phyloP scores from a whole-genome alignment of 2,797 vertebrate genomes.

The Malurus splendens region DNA sequence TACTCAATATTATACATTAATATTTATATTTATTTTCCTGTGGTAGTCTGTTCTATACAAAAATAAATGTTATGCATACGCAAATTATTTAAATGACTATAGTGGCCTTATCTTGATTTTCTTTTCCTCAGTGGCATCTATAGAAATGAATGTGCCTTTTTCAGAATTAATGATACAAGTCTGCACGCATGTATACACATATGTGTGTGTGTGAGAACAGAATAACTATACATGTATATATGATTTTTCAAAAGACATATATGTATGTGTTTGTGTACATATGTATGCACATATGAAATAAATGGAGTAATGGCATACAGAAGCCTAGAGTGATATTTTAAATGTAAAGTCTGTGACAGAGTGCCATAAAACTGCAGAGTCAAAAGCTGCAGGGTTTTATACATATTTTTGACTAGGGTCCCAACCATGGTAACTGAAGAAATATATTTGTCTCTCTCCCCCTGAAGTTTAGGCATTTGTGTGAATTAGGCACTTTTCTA shows the following conservation, averaged over 20 bases:
- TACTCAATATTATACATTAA: background rate
- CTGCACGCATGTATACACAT: background rate
- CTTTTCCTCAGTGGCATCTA: background rate
- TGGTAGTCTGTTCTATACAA: background rate
- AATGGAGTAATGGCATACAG: background rate
- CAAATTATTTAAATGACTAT: background rate
- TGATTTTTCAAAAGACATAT: background rate
- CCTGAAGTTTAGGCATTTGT: background rate
- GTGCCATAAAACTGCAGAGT: background rate
- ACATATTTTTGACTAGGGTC: background rate
- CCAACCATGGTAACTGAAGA: background rate
- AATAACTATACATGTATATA: background rate
- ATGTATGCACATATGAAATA: background rate
- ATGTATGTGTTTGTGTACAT: background rate
- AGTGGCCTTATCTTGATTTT: background rate
- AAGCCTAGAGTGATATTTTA: background rate
- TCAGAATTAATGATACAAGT: background rate
- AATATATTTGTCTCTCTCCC: background rate
- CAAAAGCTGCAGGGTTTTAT: background rate
- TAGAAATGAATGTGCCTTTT: background rate
- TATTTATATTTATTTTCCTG: slow-evolving; percentile 11
- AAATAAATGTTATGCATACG: background rate
- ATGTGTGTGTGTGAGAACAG: background rate
- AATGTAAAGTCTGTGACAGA: background rate
- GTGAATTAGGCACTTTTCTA: background rate